phyloP scores from a whole-genome alignment of 2,888 invertebrate genomes.

The Catotricha subobsoleta region DNA sequence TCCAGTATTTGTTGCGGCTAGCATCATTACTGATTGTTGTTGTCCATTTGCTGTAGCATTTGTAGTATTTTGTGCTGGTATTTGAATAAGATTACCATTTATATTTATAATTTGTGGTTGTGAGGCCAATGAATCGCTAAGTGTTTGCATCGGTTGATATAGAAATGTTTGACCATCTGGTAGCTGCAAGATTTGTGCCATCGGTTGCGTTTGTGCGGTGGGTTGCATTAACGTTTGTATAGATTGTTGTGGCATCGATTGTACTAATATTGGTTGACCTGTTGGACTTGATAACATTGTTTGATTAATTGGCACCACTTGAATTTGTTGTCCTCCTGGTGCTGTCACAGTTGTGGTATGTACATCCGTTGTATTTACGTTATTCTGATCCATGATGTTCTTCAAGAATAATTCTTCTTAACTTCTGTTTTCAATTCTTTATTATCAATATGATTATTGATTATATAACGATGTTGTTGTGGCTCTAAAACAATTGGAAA shows the following conservation, averaged over 20 bases:
- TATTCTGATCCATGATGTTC: constrained; percentile 16
- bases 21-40: constrained; percentile 7
- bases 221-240: constrained; percentile 7
- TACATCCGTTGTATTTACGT: constrained; percentile 9
- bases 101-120: constrained; percentile 41
- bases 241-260: constrained; percentile 18
- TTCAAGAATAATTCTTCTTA: neutral
- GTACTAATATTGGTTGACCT: constrained; percentile 25
- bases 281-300: constrained; percentile 10
- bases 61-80: constrained; percentile 17
- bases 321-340: constrained; percentile 11
- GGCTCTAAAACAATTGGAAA: neutral
- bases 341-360: constrained; percentile 3
- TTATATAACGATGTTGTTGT: neutral
- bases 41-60: constrained; percentile 8
- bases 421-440: neutral
- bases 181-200: constrained; percentile 72
- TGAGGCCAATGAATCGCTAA: constrained; percentile 48
- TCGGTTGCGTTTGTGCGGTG: constrained; percentile 27
- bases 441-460: neutral
- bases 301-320: constrained; percentile 11
- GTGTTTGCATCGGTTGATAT: constrained; percentile 28
- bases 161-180: constrained; percentile 85
- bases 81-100: constrained; percentile 29
- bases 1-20: constrained; percentile 3